phyloP scores from a whole-genome alignment of 2,888 invertebrate species.

The Venustoraphidia nigricollis region DNA sequence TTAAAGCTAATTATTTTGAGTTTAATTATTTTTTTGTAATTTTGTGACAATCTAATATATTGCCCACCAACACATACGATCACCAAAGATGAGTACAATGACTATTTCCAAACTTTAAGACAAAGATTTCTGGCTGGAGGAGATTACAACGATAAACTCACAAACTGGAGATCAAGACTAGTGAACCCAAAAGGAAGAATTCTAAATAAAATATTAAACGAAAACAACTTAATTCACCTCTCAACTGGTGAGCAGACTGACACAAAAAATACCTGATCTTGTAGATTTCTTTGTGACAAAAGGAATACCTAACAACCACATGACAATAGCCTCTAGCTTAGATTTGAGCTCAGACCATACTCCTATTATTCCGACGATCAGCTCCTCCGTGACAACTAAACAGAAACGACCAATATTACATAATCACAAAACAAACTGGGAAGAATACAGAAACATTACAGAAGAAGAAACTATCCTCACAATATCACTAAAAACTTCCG shows the following conservation, averaged over 20 bases:
- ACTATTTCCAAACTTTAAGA: conserved; percentile 8
- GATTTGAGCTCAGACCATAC: neutral
- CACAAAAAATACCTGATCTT: neutral
- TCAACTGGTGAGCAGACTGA: neutral
- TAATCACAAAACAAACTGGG: neutral
- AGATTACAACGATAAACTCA: neutral
- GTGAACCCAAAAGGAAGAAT: neutral
- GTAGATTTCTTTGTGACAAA: conserved; percentile 1
- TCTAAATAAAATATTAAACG: neutral
- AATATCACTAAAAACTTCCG: conserved; percentile 9
- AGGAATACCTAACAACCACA: neutral
- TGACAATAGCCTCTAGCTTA: neutral
- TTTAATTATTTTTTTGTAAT: too few relatives aligned
- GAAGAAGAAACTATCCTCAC: conserved; percentile 7
- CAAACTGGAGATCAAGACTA: conserved; percentile 5
- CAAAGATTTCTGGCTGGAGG: conserved; percentile 1
- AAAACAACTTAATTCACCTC: neutral
- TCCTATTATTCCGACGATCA: neutral
- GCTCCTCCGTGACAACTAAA: neutral
- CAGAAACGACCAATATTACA: neutral
- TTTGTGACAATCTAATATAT: too few relatives aligned
- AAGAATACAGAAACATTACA: neutral
- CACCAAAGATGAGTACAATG: conserved; percentile 9
- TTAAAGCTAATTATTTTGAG: too few relatives aligned
- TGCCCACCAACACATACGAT: conserved; percentile 14